Evolutionary conservation across 2,888 invertebrate genomes (phyloP), one percentile per base, ranked within the genome.

Genomic region (Prosopocoilus inquinatus): DNA sequence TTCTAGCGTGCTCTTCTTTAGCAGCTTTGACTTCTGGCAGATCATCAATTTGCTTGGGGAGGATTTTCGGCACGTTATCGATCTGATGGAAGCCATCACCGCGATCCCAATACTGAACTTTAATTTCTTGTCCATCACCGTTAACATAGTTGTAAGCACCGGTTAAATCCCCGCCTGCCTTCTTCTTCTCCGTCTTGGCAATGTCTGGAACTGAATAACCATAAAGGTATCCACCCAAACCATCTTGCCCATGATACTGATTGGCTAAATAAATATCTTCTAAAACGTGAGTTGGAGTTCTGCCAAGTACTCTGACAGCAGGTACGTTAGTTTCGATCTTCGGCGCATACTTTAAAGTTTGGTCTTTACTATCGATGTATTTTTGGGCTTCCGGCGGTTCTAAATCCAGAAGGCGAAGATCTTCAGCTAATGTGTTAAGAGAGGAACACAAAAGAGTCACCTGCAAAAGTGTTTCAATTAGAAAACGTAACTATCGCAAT

Each of bases 71-170:
- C 2, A 87, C 77, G 71, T 90, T 89, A 68, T 89, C 89, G 56
- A 86, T 84, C 60, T 89, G 89, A 76, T 90, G 89, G 80, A 90
- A 90, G n/a, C 90, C 90, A 61, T 82, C 80, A 61, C 84, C 82
- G 70, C 89, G 88, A 55, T 89, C 88, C 83, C 87, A 89, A 74
- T 90, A 90, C 59, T 84, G 81, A 2, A 86, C 85, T 79, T 84
- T 83, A 55, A 87, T 81, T 55, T 83, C 78, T 52, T 84, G 80
- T 13, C 84, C 83, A 57, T 76, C 70, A 2, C 84, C 83, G 62
- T 82, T 81, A 43, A 83, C 82, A 76, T 87, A 90, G 58, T 85
- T 83, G 73, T 89, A 90, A 7, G 87, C 82, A n/a, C 90, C 90
- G 16, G 81, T 77, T 12, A 90, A 84, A 52, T 85, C 82, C 12